Percentiles rank a stretch among this genome's conserved stretches.
These are phyloP conservation scores for Fragum whitleyi DNA, from an alignment of 2,888 invertebrate species.

Conservation along the genomic window DNA sequence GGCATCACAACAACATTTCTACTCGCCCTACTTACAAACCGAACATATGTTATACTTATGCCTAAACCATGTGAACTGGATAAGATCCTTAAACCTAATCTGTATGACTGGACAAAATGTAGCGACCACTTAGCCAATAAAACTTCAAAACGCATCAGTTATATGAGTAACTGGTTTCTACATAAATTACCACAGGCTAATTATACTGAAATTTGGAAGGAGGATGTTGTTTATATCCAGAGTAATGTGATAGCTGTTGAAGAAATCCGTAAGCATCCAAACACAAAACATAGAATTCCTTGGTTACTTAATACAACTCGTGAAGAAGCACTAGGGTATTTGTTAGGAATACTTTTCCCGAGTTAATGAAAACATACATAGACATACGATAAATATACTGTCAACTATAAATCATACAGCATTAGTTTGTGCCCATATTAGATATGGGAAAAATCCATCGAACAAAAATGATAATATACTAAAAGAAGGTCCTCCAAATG, in stretches of 20 bases:
- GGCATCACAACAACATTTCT: constrained; percentile 42
- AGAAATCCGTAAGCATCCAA: constrained; percentile 10
- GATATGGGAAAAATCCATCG: constrained; percentile 44
- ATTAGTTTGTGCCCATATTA: constrained; percentile 48
- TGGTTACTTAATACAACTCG: constrained; percentile 29
- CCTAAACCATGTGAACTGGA: constrained; percentile 36
- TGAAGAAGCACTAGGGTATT: constrained; percentile 3
- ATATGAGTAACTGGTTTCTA: not conserved
- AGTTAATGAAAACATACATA: constrained; percentile 2
- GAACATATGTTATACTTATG: constrained; percentile 41
- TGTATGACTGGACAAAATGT: constrained; percentile 47
- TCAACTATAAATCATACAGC: not conserved
- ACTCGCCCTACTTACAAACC: constrained; percentile 32
- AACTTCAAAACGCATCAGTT: not conserved
- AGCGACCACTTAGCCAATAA: not conserved
- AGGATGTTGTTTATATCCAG: not conserved
- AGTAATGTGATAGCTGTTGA: constrained; percentile 17
- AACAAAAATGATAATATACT: constrained; percentile 38
- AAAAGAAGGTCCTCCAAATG: constrained; percentile 29
- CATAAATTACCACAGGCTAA: not conserved
- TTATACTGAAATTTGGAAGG: not conserved
- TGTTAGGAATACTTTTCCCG: constrained; percentile 34
- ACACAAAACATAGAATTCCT: not conserved
- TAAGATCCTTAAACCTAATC: constrained; percentile 23
- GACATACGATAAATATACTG: not conserved